Conservation (phyloP, 2,113 vertebrate species). For the Ploceus nigricollis region DNA sequence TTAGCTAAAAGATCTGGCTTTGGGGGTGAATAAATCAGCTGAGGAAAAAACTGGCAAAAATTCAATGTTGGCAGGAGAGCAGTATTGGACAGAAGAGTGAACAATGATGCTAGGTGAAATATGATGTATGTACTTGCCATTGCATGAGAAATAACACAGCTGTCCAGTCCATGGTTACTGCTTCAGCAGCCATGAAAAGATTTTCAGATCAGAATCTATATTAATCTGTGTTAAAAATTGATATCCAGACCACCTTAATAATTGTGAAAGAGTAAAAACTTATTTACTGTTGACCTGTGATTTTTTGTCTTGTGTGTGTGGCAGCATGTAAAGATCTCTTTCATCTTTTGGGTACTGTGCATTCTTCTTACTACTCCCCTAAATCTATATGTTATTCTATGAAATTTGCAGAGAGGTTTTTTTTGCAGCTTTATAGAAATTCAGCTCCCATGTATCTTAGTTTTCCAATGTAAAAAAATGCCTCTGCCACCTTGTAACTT, state of each 20-base stretch:
- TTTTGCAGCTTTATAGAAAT: not conserved
- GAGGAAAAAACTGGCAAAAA: not conserved
- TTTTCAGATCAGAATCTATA: not conserved
- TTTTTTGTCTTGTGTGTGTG: not conserved
- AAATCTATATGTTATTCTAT: not conserved
- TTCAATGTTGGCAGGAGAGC: not conserved
- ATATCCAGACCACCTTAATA: not conserved
- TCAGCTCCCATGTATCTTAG: not conserved
- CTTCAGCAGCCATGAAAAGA: not conserved
- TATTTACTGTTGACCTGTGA: not conserved
- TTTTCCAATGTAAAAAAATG: not conserved
- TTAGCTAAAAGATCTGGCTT: not conserved
- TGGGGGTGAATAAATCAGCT: conserved; percentile 1
- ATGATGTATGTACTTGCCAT: not conserved
- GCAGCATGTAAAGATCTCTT: not conserved
- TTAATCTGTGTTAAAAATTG: not conserved
- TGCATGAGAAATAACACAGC: not conserved
- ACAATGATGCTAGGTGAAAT: not conserved
- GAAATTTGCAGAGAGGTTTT: not conserved
- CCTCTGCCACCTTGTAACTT: not conserved
- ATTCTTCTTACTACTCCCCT: not conserved
- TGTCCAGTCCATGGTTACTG: not conserved
- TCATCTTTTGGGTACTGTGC: not conserved
- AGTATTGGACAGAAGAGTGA: not conserved
- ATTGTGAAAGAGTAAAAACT: not conserved